Evolutionary conservation across 2,888 invertebrate genomes (phyloP).

Genomic region (Keiferia lycopersicella): DNA sequence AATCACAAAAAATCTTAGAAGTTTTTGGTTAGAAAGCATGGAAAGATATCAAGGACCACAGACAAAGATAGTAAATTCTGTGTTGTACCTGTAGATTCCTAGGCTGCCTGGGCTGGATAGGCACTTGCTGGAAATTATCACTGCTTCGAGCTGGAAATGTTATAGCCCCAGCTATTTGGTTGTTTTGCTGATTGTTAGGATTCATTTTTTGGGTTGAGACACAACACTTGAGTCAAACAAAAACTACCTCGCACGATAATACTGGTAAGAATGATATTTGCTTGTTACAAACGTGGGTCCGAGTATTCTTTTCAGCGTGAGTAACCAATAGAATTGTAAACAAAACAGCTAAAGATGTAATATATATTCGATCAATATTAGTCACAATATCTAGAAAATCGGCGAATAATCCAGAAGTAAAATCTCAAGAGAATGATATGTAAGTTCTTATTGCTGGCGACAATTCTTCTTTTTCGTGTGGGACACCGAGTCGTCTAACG

Average conservation of each 20-base stretch:
- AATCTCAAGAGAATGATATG: conserved; percentile 5
- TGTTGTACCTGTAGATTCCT: conserved; percentile 62
- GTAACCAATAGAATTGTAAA: neutral
- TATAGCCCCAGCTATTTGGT: conserved; percentile 50
- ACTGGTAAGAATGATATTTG: neutral
- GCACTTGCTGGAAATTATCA: conserved; percentile 38
- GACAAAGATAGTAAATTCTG: neutral
- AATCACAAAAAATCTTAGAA: neutral
- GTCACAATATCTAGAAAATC: conserved; percentile 22
- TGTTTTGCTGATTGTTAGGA: conserved; percentile 49
- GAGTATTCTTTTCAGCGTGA: too few relatives aligned
- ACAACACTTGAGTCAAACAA: neutral
- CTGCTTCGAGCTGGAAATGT: conserved; percentile 46
- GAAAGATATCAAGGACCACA: neutral
- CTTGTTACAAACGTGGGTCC: neutral
- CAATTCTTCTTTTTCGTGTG: too few relatives aligned
- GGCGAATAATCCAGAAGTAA: conserved; percentile 25
- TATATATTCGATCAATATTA: neutral
- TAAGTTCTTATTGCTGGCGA: neutral
- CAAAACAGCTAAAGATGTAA: neutral
- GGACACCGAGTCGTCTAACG: too few relatives aligned
- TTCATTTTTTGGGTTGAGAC: conserved; percentile 46
- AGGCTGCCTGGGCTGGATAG: conserved; percentile 61
- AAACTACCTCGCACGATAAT: neutral
- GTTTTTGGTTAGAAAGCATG: conserved; percentile 8